Evolutionary conservation across 2,888 invertebrate species (phyloP), one percentile per base, ranked within the genome.

Genomic region (Nemapogon koenigi): DNA sequence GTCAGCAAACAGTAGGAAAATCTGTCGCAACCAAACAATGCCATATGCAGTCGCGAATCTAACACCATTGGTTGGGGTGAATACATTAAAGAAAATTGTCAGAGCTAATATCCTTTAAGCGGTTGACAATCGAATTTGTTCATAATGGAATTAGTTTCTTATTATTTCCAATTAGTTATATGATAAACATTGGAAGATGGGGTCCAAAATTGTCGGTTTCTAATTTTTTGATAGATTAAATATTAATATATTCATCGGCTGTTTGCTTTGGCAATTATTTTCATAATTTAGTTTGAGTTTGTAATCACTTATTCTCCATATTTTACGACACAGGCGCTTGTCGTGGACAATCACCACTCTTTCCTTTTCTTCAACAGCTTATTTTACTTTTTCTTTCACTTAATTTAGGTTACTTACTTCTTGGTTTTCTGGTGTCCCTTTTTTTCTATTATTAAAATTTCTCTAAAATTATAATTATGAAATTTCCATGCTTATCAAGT

Each of bases 81-180:
- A 75, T 73, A 75, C 43, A 72, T 76, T 73, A 73, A 47, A 48
- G 52, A 67, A 71, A 67, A 71, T 72, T 75, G 72, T 71, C 72
- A 69, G 50, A 57, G 63, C 70, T 62, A 70, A 73, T 71, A 71
- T 59, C 55, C 51, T 50, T 51, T 62, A 57, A 61, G 55, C 55
- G 57, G 50, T 50, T 52, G 53, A 64, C 65, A 69, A 67, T 68
- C 63, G 62, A 69, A 66, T 67, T 62, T 57, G 59, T 53, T 55
- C 52, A 52, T 57, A 67, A 66, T 57, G 57, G 56, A 54, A 64
- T 66, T 67, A 68, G 51, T 53, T 48, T 53, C 57, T 58, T 60
- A 71, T 71, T 70, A 70, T 67, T 66, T 60, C 62, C 62, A 66
- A 73, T 73, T 72, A 72, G 68, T 62, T 59, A 61, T 64, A 60